Evolutionary conservation across 1,140 invertebrate genomes (phyloP), one percentile per base, ranked within the genome.

Genomic region (Trichomalopsis sarcophagae): DNA sequence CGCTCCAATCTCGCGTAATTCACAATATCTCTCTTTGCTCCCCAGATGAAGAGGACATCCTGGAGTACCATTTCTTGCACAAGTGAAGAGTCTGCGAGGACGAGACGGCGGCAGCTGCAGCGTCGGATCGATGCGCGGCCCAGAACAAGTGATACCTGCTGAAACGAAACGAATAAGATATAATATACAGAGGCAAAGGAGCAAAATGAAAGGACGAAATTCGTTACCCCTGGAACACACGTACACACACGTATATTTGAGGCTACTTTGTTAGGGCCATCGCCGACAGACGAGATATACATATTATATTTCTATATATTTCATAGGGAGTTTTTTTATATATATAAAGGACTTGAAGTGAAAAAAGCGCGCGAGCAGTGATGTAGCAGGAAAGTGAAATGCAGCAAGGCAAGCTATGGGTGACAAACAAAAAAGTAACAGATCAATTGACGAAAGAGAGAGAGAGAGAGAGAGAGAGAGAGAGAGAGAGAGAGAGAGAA

Each of bases 11-110:
- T 9, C 27, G 17, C 30, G 30, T 30, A 30, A 71, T 33, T 30
- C 30, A 27, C 5, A 71, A 17, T 17, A 13, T 66, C 27, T 76
- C 81, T 55, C 13, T 55, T 62, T 79, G 14, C 68, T 81, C 50
- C 73, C 0, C 88, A 92, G 91, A 92, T 78, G 91, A 92, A 73
- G 91, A 92, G 86, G 91, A 91, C 82, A 92, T 92, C 87, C 89
- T 92, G 91, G 91, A 92, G 86, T 92, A 92, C 83, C 91, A 91
- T 87, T 92, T 92, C 87, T 88, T 91, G 81, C 91, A 92, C 87
- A 92, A 92, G 87, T 92, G 91, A 92, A 88, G 87, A 86, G n/a
- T 44, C 62, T n/a, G 21, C 21, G 36, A n/a, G 17, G 4, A 62
- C 7, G 21, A 62, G 55, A 62, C 55, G 17, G 21, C 55, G 17